Percentiles rank a stretch among this genome's conserved stretches.
Evolutionary conservation across 2,797 vertebrate species (phyloP).

Genomic region (Tragopan temminckii): DNA sequence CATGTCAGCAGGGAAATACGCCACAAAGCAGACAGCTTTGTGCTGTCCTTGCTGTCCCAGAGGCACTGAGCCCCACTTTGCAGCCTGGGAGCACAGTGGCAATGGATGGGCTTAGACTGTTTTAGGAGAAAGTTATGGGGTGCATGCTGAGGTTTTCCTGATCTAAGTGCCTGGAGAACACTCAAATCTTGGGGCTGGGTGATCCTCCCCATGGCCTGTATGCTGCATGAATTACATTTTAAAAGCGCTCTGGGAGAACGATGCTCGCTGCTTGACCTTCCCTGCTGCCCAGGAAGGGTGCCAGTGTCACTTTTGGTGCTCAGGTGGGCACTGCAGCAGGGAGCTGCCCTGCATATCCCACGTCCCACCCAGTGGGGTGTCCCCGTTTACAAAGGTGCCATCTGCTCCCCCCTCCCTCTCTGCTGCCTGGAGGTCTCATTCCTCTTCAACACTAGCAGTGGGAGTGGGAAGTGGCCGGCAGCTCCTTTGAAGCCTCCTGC

Average conservation of each 20-base stretch:
- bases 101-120: background rate
- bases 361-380: no score
- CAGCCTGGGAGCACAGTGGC: accelerated
- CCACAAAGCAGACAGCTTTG: accelerated
- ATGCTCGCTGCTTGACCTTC: no score
- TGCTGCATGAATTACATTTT: background rate
- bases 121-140: accelerated
- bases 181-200: background rate
- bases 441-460: accelerated
- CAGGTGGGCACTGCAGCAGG: background rate
- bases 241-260: background rate
- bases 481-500: background rate
- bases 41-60: background rate
- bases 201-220: background rate
- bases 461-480: background rate
- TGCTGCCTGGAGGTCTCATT: background rate
- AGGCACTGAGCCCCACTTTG: background rate
- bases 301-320: background rate
- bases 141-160: background rate
- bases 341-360: background rate
- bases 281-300: background rate
- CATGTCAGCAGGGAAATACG: background rate
- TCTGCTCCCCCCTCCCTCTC: background rate
- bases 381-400: background rate
- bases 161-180: background rate